Evolutionary conservation across 2,888 invertebrate species (phyloP).

Genomic region (Hedychridium roseum): DNA sequence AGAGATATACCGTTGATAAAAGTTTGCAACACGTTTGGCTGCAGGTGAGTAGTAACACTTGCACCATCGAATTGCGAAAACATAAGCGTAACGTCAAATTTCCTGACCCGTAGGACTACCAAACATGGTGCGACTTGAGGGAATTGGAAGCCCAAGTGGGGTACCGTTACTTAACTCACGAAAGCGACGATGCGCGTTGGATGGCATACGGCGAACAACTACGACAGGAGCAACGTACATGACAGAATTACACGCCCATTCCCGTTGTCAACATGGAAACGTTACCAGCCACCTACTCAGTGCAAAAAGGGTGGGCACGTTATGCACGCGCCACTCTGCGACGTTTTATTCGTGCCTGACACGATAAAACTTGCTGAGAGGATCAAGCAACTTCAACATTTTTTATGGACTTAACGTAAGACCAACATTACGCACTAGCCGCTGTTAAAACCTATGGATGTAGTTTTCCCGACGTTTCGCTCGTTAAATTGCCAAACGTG

Average conservation of each 20-base stretch:
- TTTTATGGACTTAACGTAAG: no score
- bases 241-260: conserved; percentile 53
- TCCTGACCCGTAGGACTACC: conserved; percentile 76
- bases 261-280: conserved; percentile 48
- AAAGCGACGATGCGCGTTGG: conserved; percentile 94
- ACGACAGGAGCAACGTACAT: no score
- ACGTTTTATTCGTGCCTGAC: conserved; percentile 60
- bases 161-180: conserved; percentile 86
- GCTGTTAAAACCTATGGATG: no score
- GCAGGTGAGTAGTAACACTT: conserved; percentile 76
- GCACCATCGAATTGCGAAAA: conserved; percentile 2
- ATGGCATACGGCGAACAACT: conserved; percentile 65
- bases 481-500: no score
- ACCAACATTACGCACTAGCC: no score
- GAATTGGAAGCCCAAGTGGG: conserved; percentile 81
- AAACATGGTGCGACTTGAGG: conserved; percentile 94
- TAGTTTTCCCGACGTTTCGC: no score
- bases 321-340: conserved; percentile 59
- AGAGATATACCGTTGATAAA: conserved; percentile 95
- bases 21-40: conserved; percentile 95
- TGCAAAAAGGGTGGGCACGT: conserved; percentile 65
- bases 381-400: no score
- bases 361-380: no score
- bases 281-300: conserved; percentile 55
- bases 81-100: neutral